phyloP scores from a whole-genome alignment of 2,797 vertebrate genomes.

The Leontocebus nigricollis region DNA sequence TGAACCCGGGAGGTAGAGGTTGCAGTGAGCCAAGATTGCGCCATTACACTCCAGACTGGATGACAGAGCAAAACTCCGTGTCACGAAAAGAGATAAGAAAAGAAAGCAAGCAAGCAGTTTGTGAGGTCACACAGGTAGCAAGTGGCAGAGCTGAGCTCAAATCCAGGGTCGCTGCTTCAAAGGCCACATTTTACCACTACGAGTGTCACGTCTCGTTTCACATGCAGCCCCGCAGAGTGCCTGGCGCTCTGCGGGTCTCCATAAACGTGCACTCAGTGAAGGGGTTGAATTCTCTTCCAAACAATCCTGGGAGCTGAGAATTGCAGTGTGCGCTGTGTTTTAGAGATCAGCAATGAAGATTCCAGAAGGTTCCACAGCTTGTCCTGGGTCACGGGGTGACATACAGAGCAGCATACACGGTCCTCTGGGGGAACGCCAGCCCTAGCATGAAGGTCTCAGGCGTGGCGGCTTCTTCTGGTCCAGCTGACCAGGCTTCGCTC shows the following conservation, averaged over 20 bases:
- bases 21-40: too few species aligned
- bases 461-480: neutral
- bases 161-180: neutral
- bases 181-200: neutral
- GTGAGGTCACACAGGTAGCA: neutral
- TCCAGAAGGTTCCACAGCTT: neutral
- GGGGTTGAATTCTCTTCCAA: neutral
- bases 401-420: neutral
- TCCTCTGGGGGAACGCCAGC: neutral
- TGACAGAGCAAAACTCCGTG: too few species aligned
- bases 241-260: neutral
- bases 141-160: neutral
- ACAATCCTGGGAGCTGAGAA: neutral
- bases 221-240: neutral
- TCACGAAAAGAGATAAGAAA: too few species aligned
- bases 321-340: too few species aligned
- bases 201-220: accelerated
- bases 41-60: too few species aligned
- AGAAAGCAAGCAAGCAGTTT: too few species aligned
- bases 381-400: neutral
- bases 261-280: neutral
- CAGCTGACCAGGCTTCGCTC: neutral
- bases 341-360: neutral
- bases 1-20: too few species aligned
- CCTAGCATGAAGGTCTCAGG: neutral